phyloP scores from a whole-genome alignment of 1,140 invertebrate species.

The Cyrtorhinus lividipennis region DNA sequence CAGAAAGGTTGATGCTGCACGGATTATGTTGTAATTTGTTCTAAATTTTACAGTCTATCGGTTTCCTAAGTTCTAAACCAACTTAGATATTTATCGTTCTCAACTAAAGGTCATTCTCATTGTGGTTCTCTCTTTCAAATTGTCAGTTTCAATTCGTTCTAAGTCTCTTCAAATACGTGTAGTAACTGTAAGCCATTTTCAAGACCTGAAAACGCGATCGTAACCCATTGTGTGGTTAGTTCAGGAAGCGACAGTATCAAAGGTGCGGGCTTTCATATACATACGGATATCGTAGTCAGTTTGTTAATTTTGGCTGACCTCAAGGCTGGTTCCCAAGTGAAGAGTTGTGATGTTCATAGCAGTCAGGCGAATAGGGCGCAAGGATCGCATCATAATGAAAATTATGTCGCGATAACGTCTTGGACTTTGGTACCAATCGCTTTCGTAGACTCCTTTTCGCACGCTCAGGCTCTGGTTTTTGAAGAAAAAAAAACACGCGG shows the following conservation, averaged over 20 bases:
- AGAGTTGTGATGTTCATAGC: neutral
- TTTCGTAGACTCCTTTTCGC: neutral
- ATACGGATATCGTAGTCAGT: neutral
- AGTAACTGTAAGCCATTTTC: neutral
- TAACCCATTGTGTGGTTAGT: neutral
- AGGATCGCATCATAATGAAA: neutral
- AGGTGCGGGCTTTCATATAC: neutral
- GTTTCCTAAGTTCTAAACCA: too few species aligned
- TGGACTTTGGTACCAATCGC: neutral
- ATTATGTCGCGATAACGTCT: neutral
- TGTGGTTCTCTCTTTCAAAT: too few species aligned
- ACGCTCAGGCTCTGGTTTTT: neutral
- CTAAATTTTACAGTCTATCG: too few species aligned
- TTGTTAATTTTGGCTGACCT: neutral
- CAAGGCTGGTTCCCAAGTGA: neutral
- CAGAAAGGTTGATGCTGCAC: too few species aligned
- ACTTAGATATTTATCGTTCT: too few species aligned
- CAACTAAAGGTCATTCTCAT: too few species aligned
- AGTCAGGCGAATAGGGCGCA: neutral
- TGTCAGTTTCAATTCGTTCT: too few species aligned
- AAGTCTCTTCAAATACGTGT: neutral
- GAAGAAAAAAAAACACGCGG: neutral
- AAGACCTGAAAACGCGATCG: neutral
- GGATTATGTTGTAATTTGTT: too few species aligned
- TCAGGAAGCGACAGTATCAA: neutral